Evolutionary conservation across 2,888 invertebrate genomes (phyloP).

Genomic region (Clostera curtula): DNA sequence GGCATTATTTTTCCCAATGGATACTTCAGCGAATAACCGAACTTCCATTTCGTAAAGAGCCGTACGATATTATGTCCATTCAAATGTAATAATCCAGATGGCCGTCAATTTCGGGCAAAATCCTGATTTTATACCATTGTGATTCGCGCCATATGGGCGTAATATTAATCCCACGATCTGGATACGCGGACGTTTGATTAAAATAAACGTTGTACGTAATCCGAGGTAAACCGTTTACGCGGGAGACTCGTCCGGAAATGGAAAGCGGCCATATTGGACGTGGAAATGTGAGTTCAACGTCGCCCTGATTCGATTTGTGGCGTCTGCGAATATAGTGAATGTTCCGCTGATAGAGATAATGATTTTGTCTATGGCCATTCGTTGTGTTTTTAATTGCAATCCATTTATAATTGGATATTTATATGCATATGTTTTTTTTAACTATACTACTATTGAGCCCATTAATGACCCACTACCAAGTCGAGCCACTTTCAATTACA

Average conservation of each 20-base stretch:
- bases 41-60: too few species aligned
- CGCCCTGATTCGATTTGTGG: conserved; percentile 28
- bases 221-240: conserved; percentile 56
- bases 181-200: conserved; percentile 34
- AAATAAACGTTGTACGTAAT: conserved; percentile 61
- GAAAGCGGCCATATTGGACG: conserved; percentile 66
- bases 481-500: too few species aligned
- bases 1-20: too few species aligned
- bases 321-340: conserved; percentile 15
- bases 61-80: too few species aligned
- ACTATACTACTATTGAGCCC: too few species aligned
- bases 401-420: too few species aligned
- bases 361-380: too few species aligned
- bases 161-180: conserved; percentile 24
- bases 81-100: conserved; percentile 12
- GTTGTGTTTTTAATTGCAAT: too few species aligned
- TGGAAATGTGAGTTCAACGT: conserved; percentile 54
- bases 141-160: conserved; percentile 17
- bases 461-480: too few species aligned
- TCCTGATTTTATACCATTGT: conserved; percentile 12
- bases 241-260: conserved; percentile 61
- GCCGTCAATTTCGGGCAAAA: conserved; percentile 12
- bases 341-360: conserved; percentile 19
- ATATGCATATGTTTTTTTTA: too few species aligned
- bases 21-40: too few species aligned